These are phyloP conservation scores for Condylura cristata DNA, from an alignment of 2,113 vertebrate genomes.

Conservation along the genomic window DNA sequence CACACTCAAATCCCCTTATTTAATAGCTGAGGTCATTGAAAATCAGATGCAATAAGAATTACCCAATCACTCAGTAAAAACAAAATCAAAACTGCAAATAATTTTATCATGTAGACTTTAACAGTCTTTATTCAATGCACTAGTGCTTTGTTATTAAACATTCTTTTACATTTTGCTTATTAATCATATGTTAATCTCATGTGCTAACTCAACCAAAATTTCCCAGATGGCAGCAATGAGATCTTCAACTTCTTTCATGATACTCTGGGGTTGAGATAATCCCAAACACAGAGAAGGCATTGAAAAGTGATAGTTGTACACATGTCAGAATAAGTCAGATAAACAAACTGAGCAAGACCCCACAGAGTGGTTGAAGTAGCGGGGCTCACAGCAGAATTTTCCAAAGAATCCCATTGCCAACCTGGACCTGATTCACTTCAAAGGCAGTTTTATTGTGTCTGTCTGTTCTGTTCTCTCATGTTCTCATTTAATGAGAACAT, in stretches of 20 bases:
- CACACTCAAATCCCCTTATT: background rate
- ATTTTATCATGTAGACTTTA: background rate
- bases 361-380: background rate
- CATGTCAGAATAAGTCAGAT: background rate
- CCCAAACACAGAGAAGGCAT: background rate
- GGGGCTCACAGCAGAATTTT: background rate
- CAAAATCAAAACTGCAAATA: background rate
- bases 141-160: background rate
- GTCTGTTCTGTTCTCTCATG: background rate
- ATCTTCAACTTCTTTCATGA: background rate
- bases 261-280: background rate
- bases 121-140: background rate
- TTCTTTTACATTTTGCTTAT: background rate
- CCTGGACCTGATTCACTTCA: background rate
- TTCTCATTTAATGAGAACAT: background rate
- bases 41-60: background rate
- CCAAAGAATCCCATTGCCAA: accelerated
- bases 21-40: background rate
- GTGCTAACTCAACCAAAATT: background rate
- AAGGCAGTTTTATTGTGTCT: background rate
- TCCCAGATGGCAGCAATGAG: background rate
- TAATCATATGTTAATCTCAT: slow-evolving; percentile 17
- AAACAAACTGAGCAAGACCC: background rate
- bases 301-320: background rate
- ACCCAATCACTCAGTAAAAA: background rate